Evolutionary conservation across 1,140 invertebrate genomes (phyloP).

Genomic region (Asobara japonica): DNA sequence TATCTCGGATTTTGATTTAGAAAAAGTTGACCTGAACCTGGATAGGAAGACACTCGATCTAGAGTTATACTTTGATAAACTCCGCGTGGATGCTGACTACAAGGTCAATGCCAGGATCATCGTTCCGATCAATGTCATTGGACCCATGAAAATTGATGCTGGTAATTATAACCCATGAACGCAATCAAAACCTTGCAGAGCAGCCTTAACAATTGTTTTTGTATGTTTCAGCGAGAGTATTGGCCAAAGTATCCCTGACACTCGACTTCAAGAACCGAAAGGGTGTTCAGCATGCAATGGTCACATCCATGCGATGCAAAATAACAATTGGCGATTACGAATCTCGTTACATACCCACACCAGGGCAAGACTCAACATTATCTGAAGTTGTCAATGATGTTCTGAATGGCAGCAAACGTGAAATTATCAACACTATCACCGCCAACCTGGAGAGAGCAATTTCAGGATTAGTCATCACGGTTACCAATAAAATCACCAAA

Average conservation of each 20-base stretch:
- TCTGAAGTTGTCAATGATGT: constrained; percentile 45
- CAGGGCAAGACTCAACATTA: constrained; percentile 40
- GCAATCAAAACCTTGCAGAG: too few relatives aligned
- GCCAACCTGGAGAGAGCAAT: constrained; percentile 52
- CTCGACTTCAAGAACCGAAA: constrained; percentile 38
- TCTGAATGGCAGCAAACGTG: constrained; percentile 42
- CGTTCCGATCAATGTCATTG: constrained; percentile 49
- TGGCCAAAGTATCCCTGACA: constrained; percentile 25
- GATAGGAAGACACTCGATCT: constrained; percentile 62
- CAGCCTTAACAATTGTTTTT: background rate
- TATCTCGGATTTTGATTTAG: constrained; percentile 65
- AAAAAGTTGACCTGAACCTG: constrained; percentile 66
- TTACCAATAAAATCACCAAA: constrained; percentile 52
- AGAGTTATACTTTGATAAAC: constrained; percentile 61
- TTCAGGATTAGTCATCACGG: constrained; percentile 40
- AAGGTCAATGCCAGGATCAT: constrained; percentile 69
- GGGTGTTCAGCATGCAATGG: constrained; percentile 44
- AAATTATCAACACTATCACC: constrained; percentile 45
- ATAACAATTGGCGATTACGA: constrained; percentile 44
- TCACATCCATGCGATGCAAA: constrained; percentile 47
- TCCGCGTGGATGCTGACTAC: constrained; percentile 69
- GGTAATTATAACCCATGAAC: too few relatives aligned
- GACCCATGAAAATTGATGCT: constrained; percentile 44
- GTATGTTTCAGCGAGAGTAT: constrained; percentile 41
- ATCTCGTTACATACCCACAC: constrained; percentile 33